phyloP scores from a whole-genome alignment of 2,113 vertebrate genomes.

The Herpetotheres cachinnans region DNA sequence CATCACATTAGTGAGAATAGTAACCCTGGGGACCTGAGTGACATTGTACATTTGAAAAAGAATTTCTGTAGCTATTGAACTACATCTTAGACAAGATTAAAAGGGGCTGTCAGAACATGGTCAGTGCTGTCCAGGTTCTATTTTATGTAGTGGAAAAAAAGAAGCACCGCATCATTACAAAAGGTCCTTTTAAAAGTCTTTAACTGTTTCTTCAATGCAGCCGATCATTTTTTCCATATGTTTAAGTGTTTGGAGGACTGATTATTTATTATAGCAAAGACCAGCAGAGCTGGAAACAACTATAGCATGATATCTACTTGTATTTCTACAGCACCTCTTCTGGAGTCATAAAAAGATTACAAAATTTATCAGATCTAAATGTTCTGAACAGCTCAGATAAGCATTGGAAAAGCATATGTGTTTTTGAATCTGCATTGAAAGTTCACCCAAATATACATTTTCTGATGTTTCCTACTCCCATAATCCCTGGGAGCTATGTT shows the following conservation, averaged over 20 bases:
- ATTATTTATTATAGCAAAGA: background rate
- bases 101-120: background rate
- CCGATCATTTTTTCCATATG: background rate
- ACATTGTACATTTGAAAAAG: background rate
- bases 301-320: background rate
- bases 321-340: background rate
- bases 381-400: background rate
- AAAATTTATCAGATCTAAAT: background rate
- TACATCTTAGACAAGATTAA: background rate
- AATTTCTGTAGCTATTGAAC: background rate
- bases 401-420: background rate
- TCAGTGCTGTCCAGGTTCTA: background rate
- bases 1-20: background rate
- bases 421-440: background rate
- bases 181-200: background rate
- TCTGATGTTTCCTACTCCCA: background rate
- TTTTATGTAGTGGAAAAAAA: background rate
- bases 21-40: background rate
- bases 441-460: background rate
- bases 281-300: background rate
- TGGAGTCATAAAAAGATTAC: background rate
- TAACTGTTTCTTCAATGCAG: background rate
- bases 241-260: background rate
- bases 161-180: background rate
- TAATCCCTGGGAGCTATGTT: background rate